phyloP scores from a whole-genome alignment of 2,113 vertebrate genomes.

The Tiliqua scincoides region DNA sequence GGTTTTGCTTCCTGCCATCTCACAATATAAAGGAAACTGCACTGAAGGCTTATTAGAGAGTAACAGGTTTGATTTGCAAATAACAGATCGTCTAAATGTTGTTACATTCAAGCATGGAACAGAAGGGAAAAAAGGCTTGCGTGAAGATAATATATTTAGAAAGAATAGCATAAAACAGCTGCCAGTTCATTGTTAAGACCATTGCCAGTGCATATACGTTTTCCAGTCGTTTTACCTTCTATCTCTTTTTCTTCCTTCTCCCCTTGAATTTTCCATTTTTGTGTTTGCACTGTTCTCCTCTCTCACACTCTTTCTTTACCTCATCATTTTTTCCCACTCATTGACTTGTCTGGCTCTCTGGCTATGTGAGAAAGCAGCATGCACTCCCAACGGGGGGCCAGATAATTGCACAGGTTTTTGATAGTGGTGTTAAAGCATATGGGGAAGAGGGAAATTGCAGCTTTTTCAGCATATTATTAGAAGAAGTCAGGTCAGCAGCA shows the following conservation, averaged over 20 bases:
- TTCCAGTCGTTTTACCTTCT: conserved; percentile 16
- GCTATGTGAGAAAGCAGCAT: conserved; percentile 62
- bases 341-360: conserved; percentile 59
- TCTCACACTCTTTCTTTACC: conserved; percentile 33
- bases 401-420: conserved; percentile 79
- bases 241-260: neutral
- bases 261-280: conserved; percentile 39
- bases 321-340: conserved; percentile 52
- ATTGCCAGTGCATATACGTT: neutral
- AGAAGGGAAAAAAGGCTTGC: neutral
- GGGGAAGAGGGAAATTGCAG: conserved; percentile 52
- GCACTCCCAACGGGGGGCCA: conserved; percentile 74
- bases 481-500: conserved; percentile 63
- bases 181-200: conserved; percentile 7
- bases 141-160: neutral
- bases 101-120: neutral
- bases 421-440: conserved; percentile 71
- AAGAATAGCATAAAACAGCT: neutral
- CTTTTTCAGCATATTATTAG: conserved; percentile 54
- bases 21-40: neutral
- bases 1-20: neutral
- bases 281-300: conserved; percentile 33
- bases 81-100: conserved; percentile 17
- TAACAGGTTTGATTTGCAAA: conserved; percentile 5
- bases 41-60: neutral